phyloP scores from a whole-genome alignment of 1,140 invertebrate genomes.

The Drosophila pruinosa region DNA sequence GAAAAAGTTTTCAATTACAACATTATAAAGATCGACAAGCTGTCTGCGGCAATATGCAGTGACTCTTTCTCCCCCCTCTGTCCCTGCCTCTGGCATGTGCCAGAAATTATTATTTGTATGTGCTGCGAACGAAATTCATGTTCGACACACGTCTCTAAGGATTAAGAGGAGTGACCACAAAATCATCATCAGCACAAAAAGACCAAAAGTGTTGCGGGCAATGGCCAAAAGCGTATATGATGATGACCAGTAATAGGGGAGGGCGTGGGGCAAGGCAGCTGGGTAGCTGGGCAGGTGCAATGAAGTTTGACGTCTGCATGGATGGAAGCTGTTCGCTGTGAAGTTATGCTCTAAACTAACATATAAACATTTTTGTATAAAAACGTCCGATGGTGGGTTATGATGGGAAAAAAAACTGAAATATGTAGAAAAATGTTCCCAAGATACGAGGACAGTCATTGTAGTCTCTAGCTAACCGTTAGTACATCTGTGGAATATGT shows the following conservation, averaged over 20 bases:
- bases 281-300: constrained; percentile 28
- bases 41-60: constrained; percentile 78
- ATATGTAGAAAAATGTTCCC: constrained; percentile 42
- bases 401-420: not conserved
- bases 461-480: not conserved
- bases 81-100: constrained; percentile 13
- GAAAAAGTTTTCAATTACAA: constrained; percentile 82
- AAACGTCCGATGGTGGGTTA: constrained; percentile 27
- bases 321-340: constrained; percentile 25
- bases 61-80: not conserved
- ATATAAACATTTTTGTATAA: constrained; percentile 34
- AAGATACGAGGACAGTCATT: constrained; percentile 7
- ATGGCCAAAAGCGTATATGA: constrained; percentile 26
- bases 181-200: constrained; percentile 77
- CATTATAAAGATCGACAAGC: constrained; percentile 82
- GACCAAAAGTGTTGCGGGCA: constrained; percentile 41
- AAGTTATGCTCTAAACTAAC: constrained; percentile 37
- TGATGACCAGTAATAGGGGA: constrained; percentile 20
- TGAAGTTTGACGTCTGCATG: constrained; percentile 39
- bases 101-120: constrained; percentile 82
- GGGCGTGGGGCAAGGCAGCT: not conserved
- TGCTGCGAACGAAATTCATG: constrained; percentile 75
- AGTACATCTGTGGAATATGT: constrained; percentile 32
- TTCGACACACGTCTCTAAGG: constrained; percentile 82
- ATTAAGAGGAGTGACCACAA: constrained; percentile 82